phyloP scores from a whole-genome alignment of 2,113 vertebrate species.

The Apistogramma diplotaenia region DNA sequence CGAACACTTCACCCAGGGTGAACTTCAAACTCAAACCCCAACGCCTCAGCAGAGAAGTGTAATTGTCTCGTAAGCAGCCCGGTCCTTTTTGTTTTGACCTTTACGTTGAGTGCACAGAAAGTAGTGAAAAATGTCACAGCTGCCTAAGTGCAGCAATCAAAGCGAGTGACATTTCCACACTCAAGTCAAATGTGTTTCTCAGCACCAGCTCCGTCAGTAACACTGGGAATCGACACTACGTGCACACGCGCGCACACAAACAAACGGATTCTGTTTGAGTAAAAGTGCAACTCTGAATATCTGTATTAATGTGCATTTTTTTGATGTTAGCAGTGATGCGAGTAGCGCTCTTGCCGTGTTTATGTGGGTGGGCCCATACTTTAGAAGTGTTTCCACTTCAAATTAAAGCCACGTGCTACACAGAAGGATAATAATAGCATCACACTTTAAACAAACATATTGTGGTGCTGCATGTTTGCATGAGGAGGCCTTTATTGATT shows the following conservation, averaged over 20 bases:
- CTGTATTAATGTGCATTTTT: not conserved
- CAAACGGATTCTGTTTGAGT: not conserved
- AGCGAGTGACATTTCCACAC: not conserved
- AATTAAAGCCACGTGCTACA: not conserved
- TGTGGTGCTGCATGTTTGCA: not conserved
- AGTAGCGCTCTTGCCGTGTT: not conserved
- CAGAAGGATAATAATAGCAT: not conserved
- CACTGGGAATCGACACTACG: not conserved
- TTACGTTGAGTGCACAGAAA: not conserved
- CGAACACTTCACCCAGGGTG: not conserved
- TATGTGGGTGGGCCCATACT: not conserved
- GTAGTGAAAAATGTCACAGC: slow-evolving; percentile 13
- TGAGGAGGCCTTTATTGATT: not conserved
- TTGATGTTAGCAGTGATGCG: not conserved
- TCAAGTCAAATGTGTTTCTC: not conserved
- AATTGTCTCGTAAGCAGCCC: not conserved
- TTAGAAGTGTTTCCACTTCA: not conserved
- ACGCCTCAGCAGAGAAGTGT: not conserved
- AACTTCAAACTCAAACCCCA: not conserved
- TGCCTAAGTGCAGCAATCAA: not conserved
- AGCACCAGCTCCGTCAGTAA: not conserved
- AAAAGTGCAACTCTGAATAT: not conserved
- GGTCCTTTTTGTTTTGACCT: slow-evolving; percentile 6
- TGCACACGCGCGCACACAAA: not conserved
- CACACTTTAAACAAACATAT: not conserved